Evolutionary conservation across 2,888 invertebrate species (phyloP).

Genomic region (Agrochola macilenta): DNA sequence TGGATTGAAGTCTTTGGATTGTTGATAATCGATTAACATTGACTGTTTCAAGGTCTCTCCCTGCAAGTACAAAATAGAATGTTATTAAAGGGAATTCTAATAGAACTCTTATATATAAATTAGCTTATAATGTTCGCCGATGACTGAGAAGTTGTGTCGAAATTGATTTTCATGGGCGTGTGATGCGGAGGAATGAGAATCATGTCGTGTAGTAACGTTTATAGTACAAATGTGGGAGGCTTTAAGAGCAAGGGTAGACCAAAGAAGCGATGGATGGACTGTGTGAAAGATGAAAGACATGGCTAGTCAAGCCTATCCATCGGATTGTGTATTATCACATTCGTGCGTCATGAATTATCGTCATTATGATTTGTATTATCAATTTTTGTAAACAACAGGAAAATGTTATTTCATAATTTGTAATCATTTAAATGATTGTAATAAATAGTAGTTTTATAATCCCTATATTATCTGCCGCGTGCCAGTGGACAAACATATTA

Average conservation of each 20-base stretch:
- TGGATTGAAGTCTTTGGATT: slow-evolving; percentile 68
- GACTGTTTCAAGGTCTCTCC: slow-evolving; percentile 62
- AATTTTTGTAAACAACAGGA: no score
- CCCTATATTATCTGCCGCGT: background rate
- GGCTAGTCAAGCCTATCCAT: background rate
- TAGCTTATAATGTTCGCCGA: background rate
- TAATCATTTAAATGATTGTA: background rate
- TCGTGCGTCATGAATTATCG: no score
- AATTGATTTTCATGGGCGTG: background rate
- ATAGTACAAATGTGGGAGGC: background rate
- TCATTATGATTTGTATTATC: no score
- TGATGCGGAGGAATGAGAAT: background rate
- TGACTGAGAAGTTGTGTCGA: no score
- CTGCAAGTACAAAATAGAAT: slow-evolving; percentile 63
- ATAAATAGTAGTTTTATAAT: background rate
- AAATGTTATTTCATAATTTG: background rate
- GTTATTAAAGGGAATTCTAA: slow-evolving; percentile 5
- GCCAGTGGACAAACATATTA: background rate
- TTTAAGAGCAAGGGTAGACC: no score
- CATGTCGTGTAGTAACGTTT: background rate
- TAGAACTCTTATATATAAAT: background rate
- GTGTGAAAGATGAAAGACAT: background rate
- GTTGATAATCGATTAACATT: slow-evolving; percentile 76
- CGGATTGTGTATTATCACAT: background rate
- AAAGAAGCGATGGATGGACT: background rate